These are phyloP conservation scores for Platysternon megacephalum DNA, from an alignment of 2,113 vertebrate genomes.

Conservation along the genomic window DNA sequence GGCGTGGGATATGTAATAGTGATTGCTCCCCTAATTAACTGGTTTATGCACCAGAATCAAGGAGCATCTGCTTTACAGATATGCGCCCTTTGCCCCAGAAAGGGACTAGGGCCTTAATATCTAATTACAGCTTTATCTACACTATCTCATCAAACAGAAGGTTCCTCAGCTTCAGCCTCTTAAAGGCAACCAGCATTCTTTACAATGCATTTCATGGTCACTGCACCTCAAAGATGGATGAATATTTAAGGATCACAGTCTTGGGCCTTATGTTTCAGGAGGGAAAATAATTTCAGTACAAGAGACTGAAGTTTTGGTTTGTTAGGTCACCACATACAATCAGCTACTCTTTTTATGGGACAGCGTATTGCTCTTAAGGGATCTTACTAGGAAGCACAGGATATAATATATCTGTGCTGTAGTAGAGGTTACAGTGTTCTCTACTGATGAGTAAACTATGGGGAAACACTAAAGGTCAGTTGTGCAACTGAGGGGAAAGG, in stretches of 20 bases:
- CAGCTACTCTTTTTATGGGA: background rate
- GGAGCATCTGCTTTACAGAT: background rate
- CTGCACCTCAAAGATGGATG: background rate
- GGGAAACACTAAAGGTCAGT: background rate
- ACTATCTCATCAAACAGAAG: background rate
- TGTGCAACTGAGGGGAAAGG: background rate
- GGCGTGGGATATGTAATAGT: rapidly evolving
- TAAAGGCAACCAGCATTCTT: background rate
- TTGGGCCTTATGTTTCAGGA: background rate
- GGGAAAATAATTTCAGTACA: background rate
- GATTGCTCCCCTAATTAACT: background rate
- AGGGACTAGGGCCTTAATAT: background rate
- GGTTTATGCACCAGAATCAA: background rate
- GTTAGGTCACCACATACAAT: background rate
- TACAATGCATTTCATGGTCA: background rate
- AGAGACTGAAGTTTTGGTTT: background rate
- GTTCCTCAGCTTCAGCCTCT: background rate
- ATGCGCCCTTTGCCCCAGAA: background rate
- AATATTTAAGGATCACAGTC: background rate
- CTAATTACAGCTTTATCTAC: rapidly evolving
- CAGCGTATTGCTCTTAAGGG: background rate
- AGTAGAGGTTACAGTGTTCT: background rate
- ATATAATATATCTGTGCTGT: background rate
- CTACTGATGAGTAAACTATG: background rate
- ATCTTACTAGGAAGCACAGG: background rate